Evolutionary conservation across 2,113 vertebrate genomes (phyloP), one percentile per base, ranked within the genome.

Genomic region (Chaetorhynchus papuensis): DNA sequence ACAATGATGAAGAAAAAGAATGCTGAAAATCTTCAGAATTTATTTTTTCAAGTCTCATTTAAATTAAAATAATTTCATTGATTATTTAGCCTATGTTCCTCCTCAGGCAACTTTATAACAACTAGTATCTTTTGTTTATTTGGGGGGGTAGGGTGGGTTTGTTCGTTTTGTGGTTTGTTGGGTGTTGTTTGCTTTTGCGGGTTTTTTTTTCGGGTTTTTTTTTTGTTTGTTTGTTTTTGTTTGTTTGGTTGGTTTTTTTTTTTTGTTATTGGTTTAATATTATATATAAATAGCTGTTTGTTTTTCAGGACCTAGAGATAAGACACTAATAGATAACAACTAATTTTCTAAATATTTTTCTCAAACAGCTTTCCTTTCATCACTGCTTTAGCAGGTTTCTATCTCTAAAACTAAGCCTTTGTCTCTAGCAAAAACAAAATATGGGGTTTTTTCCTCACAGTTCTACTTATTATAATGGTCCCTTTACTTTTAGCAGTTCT

Each of bases 121-220:
- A 31, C 3, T n/a, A 59, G 3, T 27, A 28, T 13, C 4, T 71
- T 71, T 26, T 41, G 3, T 26, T 59, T 47, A 8, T 21, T 45
- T 31, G 15, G 3, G 1, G 10, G 5, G 20, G 2, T 4, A 4
- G 7, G 4, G 7, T 56, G 6, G 6, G 20, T 37, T 50, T 7
- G 6, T 50, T 57, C 42, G 2, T 20, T 66, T n/a, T 14, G 9
- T 24, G 4, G 6, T 2, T 49, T 76, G 24, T 24, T 1, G 3
- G 6, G 4, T 31, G 7, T 33, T 41, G 21, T 42, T 57, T 20
- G 1, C 13, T 74, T 52, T 44, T 31, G 15, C 15, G 9, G 3
- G 22, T 68, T 11, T 5, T 24, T 45, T 42, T 24, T 22, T 30
- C 18, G 57, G 44, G 4, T n/a, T 52, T 22, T 30, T 21, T 63